A percentile compares a stretch with the other conserved stretches of the same genome.
Conservation (phyloP, 2,797 vertebrate genomes). For the Lepilemur ruficaudatus region DNA sequence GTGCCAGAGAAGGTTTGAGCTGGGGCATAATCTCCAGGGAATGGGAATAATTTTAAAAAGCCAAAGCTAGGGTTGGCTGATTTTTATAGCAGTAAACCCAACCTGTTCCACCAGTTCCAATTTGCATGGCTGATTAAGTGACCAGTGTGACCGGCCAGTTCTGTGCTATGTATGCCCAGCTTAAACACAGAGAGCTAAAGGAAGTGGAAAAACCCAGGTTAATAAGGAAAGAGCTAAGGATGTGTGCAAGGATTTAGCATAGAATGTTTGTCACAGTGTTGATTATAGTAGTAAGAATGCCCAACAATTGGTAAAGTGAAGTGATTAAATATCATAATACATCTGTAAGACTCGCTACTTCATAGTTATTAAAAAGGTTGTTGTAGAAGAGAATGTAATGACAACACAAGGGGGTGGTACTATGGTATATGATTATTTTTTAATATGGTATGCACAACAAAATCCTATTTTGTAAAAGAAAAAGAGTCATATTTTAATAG, state of each 20-base stretch:
- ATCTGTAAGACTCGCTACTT: not conserved
- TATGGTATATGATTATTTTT: not conserved
- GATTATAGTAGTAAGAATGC: not conserved
- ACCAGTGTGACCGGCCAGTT: not conserved
- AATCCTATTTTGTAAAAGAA: not conserved
- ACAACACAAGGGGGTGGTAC: not conserved
- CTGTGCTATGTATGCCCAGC: not conserved
- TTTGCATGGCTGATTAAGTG: not conserved
- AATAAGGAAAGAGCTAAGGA: not conserved
- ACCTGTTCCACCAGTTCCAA: slow-evolving; percentile 30
- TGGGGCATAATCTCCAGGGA: not conserved
- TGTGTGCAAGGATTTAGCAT: not conserved
- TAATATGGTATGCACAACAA: not conserved
- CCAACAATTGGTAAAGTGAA: not conserved
- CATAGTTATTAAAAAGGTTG: not conserved
- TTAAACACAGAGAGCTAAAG: not conserved
- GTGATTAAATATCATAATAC: not conserved
- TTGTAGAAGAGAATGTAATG: not conserved
- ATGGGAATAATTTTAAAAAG: slow-evolving; percentile 43
- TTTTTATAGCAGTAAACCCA: slow-evolving; percentile 23
- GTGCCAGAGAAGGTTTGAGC: not conserved
- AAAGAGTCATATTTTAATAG: not conserved
- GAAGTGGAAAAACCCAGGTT: slow-evolving; percentile 42
- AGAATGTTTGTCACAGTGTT: not conserved
- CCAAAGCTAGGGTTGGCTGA: not conserved